Base-by-base conservation (phyloP, 1,140 invertebrate genomes). In the Camponotus floridanus region DNA sequence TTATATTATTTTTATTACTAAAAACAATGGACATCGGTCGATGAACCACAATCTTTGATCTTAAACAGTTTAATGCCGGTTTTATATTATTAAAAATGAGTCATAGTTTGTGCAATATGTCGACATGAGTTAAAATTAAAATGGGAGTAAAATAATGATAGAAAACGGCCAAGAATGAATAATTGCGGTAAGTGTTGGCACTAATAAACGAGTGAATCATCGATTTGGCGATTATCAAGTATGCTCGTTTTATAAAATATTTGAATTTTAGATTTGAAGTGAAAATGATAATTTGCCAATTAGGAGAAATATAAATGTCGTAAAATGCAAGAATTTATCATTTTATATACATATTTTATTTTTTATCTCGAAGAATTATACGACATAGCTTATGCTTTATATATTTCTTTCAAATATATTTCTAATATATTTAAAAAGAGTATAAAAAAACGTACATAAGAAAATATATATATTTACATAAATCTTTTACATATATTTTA, bases 151-250 rank as follows among this genome's bases (percentile, higher is more conserved):
- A 68, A 70, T 79, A 79, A 62, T 76, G 57, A 76, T 57, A 55
- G 18, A 33, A 42, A 48, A 65, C 33, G 33, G 76, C 64, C 48
- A 70, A 80, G 45, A 65, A 64, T 48, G 21, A 68, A 26, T 21
- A 80, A 57, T 67, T 68, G 64, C 57, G 76, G 55, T 80, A 80
- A 80, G 21, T 70, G 45, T 42, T 80, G 62, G 64, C 64, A 70
- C 33, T 80, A 70, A 55, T 18, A 70, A 26, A 55, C 36, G 33
- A 8, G 21, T 70, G 76, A 80, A 68, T 80, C 64, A 80, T 70
- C 76, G 31, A 68, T 15, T 33, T 42, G 21, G 45, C 26, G 42
- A 81, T 71, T 70, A 80, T 42, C 36, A 65, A 36, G 39, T 42
- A 70, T 18, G 31, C 8, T 42, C 13, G n/a, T 68, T 59, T 81